Base-by-base conservation (phyloP, 2,888 invertebrate genomes). In the Parnassius orleans region DNA sequence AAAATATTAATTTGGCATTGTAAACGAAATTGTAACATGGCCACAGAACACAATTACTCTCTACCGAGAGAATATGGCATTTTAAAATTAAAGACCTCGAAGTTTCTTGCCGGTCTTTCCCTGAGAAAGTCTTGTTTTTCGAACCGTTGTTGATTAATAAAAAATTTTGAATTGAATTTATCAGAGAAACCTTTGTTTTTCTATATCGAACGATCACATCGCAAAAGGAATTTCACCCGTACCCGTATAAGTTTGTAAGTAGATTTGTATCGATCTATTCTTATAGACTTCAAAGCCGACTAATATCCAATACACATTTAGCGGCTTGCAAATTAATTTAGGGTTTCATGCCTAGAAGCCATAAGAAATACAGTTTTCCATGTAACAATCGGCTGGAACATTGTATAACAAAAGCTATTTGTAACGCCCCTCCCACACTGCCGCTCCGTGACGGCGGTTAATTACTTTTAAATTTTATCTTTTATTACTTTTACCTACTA, bases 401-500 rank as follows among this genome's bases (percentile, higher is more conserved):
- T 61, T 61, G 61, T 57, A 56, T 44, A 58, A 51, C 51, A 14
- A 47, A 48, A 43, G 57, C 57, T 19, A 60, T 55, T 60, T 12
- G 61, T 61, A 48, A 61, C 15, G 57, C 57, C 53, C 50, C 57
- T 47, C 61, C 56, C 56, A 47, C 57, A 50, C 48, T 11, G 48
- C 10, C 41, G 42, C 42, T 54, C 50, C 62, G 62, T 62, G 62
- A 57, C 57, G 43, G 9, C 19, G 3, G 44, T 47, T 62, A 58
- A 62, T 62, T 62, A 52, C 43, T 62, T 62, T 62, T 54, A 58
- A 58, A 61, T 61, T 61, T 62, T 50, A 54, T 62, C 62, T 62
- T 57, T 62, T 62, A 62, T 58, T 58, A 50, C 57, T 24, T 14
- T 58, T 58, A 50, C 57, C 42, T 14, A 19, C 60, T 54, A 54